These are phyloP conservation scores for Marisa cornuarietis DNA, from an alignment of 1,140 invertebrate species.

Conservation along the genomic window DNA sequence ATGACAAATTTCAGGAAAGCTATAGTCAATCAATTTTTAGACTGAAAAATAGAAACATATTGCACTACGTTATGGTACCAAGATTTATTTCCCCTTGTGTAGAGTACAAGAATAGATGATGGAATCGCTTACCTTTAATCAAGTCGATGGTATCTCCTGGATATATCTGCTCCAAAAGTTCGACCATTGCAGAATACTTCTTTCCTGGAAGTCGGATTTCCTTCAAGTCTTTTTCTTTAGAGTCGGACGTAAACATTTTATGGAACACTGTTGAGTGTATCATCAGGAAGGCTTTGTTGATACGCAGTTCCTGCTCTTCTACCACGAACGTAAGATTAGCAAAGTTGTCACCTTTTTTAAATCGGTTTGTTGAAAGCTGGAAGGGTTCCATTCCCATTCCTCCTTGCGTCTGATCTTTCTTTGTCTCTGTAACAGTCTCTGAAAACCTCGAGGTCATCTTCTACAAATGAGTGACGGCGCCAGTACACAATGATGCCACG, in stretches of 20 bases:
- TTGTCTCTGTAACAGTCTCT: no score
- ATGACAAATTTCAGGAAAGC: no score
- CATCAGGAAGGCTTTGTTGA: background rate
- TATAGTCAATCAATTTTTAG: background rate
- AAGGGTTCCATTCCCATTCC: no score
- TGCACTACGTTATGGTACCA: background rate
- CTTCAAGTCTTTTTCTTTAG: background rate
- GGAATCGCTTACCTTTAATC: background rate
- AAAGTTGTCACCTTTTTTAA: background rate
- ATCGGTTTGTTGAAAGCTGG: background rate
- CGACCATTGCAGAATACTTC: background rate
- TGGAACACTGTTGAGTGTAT: background rate
- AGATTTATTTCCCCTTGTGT: background rate
- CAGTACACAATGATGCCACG: no score
- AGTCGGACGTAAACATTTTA: conserved; percentile 1
- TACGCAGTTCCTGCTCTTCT: background rate
- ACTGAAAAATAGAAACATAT: background rate
- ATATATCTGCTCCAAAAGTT: background rate
- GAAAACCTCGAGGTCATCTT: no score
- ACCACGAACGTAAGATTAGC: background rate
- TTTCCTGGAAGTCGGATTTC: background rate
- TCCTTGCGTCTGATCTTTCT: no score
- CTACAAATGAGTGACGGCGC: no score
- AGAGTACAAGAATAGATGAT: background rate
- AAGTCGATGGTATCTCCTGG: background rate